Conservation (phyloP, 2,113 vertebrate species). For the Elaphurus davidianus region DNA sequence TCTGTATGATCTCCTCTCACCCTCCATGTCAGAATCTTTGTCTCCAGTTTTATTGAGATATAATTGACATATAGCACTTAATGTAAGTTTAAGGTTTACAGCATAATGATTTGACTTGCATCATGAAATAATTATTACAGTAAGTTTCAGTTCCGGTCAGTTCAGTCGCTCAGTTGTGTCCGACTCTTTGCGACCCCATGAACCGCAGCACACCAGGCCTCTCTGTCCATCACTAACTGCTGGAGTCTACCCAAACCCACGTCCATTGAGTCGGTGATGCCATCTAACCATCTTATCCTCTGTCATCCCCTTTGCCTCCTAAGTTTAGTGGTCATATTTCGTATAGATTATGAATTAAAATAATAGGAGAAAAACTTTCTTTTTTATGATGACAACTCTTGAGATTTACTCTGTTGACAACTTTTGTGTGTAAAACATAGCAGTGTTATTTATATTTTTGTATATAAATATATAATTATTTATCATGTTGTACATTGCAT, state of each 20-base stretch:
- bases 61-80: neutral
- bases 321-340: neutral
- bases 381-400: neutral
- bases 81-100: neutral
- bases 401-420: neutral
- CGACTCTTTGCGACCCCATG: neutral
- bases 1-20: neutral
- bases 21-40: neutral
- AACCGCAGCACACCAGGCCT: neutral
- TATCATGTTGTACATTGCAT: neutral
- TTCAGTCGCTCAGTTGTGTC: neutral
- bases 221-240: neutral
- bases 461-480: too few relatives aligned
- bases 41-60: neutral
- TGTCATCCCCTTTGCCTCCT: neutral
- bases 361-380: neutral
- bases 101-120: neutral
- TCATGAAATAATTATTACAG: neutral
- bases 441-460: neutral
- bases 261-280: neutral
- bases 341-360: neutral
- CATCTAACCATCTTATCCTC: neutral
- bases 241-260: neutral
- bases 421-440: neutral
- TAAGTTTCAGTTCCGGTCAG: neutral